Conservation (phyloP, 2,888 invertebrate species). For the Pemphredon lugubris region DNA sequence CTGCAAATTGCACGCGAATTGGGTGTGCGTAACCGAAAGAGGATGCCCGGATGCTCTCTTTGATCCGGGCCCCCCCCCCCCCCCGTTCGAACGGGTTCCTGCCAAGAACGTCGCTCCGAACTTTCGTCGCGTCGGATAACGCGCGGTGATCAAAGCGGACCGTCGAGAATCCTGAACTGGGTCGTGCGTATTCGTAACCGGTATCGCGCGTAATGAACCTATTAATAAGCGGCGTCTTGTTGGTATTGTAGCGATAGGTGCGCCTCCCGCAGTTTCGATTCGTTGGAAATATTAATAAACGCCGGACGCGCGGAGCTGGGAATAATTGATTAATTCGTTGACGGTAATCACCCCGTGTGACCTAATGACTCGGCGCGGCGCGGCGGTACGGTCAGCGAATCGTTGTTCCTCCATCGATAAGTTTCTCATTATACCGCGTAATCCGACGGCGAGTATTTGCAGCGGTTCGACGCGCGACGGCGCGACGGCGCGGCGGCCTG, state of each 20-base stretch:
- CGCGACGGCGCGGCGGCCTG: no score
- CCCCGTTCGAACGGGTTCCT: not conserved
- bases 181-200: no score
- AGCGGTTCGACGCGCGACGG: no score
- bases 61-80: not conserved
- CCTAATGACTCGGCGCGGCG: constrained; percentile 30
- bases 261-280: not conserved
- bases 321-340: constrained; percentile 26
- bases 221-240: not conserved
- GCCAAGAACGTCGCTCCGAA: not conserved
- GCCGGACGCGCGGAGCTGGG: not conserved
- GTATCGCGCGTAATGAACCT: no score
- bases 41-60: constrained; percentile 43
- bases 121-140: not conserved
- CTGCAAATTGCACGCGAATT: constrained; percentile 65
- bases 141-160: not conserved
- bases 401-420: constrained; percentile 35
- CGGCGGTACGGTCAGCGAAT: constrained; percentile 46
- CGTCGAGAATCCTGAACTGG: no score
- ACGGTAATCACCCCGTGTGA: constrained; percentile 24
- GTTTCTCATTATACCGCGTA: constrained; percentile 40
- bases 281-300: not conserved
- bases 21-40: constrained; percentile 44
- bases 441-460: constrained; percentile 18
- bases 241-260: not conserved